A percentile compares a stretch with the other conserved stretches of the same genome.
phyloP scores from a whole-genome alignment of 2,113 vertebrate genomes.

The Zosterops pallidus region DNA sequence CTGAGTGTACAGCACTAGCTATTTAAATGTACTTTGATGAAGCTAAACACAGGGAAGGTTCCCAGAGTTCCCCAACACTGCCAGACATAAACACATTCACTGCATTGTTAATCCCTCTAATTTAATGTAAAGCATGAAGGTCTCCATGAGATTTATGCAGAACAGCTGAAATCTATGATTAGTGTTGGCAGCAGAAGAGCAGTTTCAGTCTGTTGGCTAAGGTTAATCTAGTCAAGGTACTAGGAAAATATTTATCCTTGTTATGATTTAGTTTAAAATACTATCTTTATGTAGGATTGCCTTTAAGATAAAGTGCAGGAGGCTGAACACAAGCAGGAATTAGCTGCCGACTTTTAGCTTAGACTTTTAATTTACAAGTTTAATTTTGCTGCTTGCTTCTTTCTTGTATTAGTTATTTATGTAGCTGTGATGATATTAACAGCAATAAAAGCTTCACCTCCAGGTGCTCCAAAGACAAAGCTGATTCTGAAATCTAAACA shows the following conservation, averaged over 20 bases:
- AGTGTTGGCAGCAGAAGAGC: neutral
- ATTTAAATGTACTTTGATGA: conserved; percentile 14
- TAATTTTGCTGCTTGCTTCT: conserved; percentile 37
- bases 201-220: conserved; percentile 22
- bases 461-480: neutral
- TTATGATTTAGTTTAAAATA: conserved; percentile 33
- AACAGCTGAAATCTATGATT: conserved; percentile 26
- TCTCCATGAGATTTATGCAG: neutral
- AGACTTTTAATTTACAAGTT: conserved; percentile 43
- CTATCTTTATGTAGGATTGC: neutral
- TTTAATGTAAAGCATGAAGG: neutral
- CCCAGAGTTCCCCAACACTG: neutral
- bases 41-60: neutral
- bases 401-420: conserved; percentile 47
- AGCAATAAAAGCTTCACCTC: neutral
- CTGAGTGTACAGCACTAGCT: neutral
- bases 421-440: conserved; percentile 10
- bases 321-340: conserved; percentile 17
- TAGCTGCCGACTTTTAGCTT: neutral
- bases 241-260: conserved; percentile 36
- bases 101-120: conserved; percentile 28
- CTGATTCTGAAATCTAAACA: neutral
- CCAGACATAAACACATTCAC: neutral
- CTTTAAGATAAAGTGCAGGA: conserved; percentile 16
- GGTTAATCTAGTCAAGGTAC: conserved; percentile 44